These are phyloP conservation scores for Zaprionus obscuricornis DNA, from an alignment of 2,888 invertebrate species.

Conservation along the genomic window DNA sequence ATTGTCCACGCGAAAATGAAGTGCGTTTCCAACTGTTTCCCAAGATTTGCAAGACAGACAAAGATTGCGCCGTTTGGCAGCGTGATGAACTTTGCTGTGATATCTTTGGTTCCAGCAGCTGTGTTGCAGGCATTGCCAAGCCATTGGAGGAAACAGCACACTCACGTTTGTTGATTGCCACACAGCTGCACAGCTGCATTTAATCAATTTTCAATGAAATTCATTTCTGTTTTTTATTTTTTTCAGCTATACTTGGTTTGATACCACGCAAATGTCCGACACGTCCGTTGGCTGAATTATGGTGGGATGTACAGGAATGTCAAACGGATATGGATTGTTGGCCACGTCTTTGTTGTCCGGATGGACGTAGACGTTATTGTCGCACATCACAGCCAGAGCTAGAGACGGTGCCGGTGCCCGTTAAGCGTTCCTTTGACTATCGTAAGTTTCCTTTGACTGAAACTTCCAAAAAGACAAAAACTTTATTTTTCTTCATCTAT, in stretches of 20 bases:
- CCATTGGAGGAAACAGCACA: conserved; percentile 83
- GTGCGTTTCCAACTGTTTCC: conserved; percentile 83
- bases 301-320: conserved; percentile 89
- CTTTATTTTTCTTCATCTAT: background rate
- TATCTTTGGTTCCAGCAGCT: conserved; percentile 84
- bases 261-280: conserved; percentile 89
- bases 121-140: conserved; percentile 86
- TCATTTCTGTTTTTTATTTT: background rate
- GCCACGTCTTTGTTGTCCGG: conserved; percentile 90
- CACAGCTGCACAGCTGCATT: rapidly evolving
- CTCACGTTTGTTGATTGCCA: conserved; percentile 65
- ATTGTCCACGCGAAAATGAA: conserved; percentile 84
- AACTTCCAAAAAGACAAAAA: too few species aligned
- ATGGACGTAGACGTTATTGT: conserved; percentile 88
- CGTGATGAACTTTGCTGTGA: conserved; percentile 82
- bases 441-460: conserved; percentile 84
- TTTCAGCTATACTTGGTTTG: conserved; percentile 87
- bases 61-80: conserved; percentile 81
- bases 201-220: background rate
- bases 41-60: conserved; percentile 80
- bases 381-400: conserved; percentile 88
- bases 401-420: conserved; percentile 86
- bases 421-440: conserved; percentile 86
- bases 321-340: conserved; percentile 88
- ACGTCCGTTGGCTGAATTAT: conserved; percentile 88